Evolutionary conservation across 2,888 invertebrate genomes (phyloP).

Genomic region (Endomychus coccineus): DNA sequence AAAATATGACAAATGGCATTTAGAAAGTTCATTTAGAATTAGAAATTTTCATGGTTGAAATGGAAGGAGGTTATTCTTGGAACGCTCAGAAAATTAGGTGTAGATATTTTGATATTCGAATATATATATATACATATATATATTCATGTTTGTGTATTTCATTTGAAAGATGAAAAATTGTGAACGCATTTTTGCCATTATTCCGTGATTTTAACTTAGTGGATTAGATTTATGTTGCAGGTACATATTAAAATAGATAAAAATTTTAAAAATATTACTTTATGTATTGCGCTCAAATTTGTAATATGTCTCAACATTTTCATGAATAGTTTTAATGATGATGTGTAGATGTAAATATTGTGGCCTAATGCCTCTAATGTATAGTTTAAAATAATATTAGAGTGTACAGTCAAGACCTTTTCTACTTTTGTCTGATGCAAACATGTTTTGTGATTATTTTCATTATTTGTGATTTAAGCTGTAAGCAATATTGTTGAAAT

Average conservation of each 20-base stretch:
- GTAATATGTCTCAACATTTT: constrained; percentile 31
- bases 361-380: constrained; percentile 36
- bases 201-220: constrained; percentile 29
- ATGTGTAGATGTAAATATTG: constrained; percentile 23
- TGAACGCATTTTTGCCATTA: constrained; percentile 26
- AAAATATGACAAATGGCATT: too few species aligned
- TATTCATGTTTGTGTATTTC: too few species aligned
- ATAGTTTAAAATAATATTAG: constrained; percentile 35
- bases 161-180: not conserved
- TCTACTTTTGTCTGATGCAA: constrained; percentile 11
- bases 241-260: constrained; percentile 10
- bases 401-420: constrained; percentile 33
- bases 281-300: constrained; percentile 33
- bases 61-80: too few species aligned
- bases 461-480: constrained; percentile 15
- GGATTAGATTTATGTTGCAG: constrained; percentile 11
- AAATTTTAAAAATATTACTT: constrained; percentile 12
- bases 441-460: constrained; percentile 13
- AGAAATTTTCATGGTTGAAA: too few species aligned
- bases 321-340: constrained; percentile 22
- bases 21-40: too few species aligned
- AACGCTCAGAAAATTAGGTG: too few species aligned
- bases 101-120: too few species aligned
- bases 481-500: constrained; percentile 8
- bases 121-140: too few species aligned